phyloP scores from a whole-genome alignment of 2,113 vertebrate species.

The Psittacula cyanocephala region DNA sequence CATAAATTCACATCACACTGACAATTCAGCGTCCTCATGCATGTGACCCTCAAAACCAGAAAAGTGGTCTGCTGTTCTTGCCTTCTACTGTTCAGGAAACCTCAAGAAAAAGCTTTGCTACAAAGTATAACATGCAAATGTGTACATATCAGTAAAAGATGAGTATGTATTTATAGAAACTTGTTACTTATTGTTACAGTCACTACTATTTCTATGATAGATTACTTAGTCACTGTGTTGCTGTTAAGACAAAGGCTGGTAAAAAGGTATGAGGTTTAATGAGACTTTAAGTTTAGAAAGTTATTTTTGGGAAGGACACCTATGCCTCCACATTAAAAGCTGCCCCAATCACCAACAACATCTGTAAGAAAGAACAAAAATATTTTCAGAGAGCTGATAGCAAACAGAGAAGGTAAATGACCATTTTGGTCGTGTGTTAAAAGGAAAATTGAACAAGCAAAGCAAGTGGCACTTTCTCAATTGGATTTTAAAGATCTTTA shows the following conservation, averaged over 20 bases:
- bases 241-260: neutral
- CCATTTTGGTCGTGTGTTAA: neutral
- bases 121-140: neutral
- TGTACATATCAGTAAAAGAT: neutral
- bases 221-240: neutral
- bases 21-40: neutral
- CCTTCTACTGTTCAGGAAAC: neutral
- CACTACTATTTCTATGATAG: neutral
- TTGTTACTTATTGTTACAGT: neutral
- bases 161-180: neutral
- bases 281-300: neutral
- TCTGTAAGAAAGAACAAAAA: neutral
- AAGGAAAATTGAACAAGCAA: neutral
- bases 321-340: neutral
- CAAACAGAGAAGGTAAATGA: neutral
- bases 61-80: neutral
- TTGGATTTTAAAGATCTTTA: slow-evolving; percentile 2
- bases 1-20: neutral
- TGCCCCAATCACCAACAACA: neutral
- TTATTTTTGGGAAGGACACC: neutral
- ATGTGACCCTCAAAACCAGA: neutral
- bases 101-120: neutral
- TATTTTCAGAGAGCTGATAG: neutral
- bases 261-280: neutral
- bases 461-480: neutral